Evolutionary conservation across 2,797 vertebrate species (phyloP), one percentile per base, ranked within the genome.

Genomic region (Triplophysa bombifrons): DNA sequence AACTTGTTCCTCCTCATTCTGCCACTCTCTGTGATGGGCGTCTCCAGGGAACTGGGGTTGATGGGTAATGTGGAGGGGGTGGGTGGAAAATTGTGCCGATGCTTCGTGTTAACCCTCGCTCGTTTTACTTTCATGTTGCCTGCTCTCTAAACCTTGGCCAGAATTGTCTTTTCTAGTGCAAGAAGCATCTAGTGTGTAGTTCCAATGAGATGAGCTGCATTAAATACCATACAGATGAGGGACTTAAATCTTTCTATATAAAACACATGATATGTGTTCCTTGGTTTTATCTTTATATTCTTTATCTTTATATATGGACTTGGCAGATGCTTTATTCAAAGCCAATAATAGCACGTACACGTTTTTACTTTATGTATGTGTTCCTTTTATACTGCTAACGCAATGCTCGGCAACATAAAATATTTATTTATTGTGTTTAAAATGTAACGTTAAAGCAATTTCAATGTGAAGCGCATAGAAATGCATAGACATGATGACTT

Each of bases 41-140:
- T 81, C 84, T 76, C 87, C 41, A 83, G 88, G 90, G 80, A 78
- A 82, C 85, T 81, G 87, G 86, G 84, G 86, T 88, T 88, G 89
- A 85, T 88, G 74, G 85, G 88, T 17, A 81, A 89, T 90, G 92
- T 90, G 89, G 77, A 79, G 89, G 88, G 88, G 87, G 84, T 82
- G 81, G 9, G 84, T 89, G 89, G 91, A 90, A 85, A 85, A 80
- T 83, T 92, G 88, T 91, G 90, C 86, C 86, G 82, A 85, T 80
- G 86, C 86, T 87, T 84, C 74, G 80, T 69, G 82, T 89, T 87
- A 90, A 90, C 87, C 77, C 84, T 86, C 84, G 58, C 69, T 74
- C 66, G 14, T 72, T 58, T 76, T 46, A 16, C 76, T 74, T 76
- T 85, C 80, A 81, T 86, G 83, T 80, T 81, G 56, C n/a, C 56